Base-by-base conservation (phyloP, 2,797 vertebrate genomes). In the Gymnothorax reevesii region DNA sequence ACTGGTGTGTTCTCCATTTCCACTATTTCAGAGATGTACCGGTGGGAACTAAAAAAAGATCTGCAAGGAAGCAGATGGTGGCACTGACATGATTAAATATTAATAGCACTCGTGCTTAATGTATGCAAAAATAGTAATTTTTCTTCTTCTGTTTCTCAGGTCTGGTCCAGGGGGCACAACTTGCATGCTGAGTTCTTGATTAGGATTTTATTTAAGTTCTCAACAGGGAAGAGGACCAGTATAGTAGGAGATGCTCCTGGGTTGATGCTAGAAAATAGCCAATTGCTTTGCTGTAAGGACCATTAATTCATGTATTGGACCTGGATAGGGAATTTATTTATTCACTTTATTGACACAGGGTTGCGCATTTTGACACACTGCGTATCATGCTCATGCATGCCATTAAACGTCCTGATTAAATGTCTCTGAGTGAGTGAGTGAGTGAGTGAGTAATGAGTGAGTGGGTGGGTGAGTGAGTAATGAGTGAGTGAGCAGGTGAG, bases 111-210 rank as follows among this genome's bases (percentile, higher is more conserved):
- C 12, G 52, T 49, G n/a, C 77, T 80, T 80, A 55, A 80, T 54
- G 22, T 80, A 80, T 80, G 77, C 77, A 80, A 80, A 80, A 55
- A 80, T 80, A n/a, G 52, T 54, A 55, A n/a, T 55, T 77, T 80
- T 80, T 22, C 49, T 80, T 22, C 49, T 80, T 54, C 49, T 9
- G 52, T 77, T 52, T 77, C 73, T 42, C 42, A 52, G 7, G 27
- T 49, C 52, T 54, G 27, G 49, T 80, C 52, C 77, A 12, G 77
- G 77, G 71, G 77, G 20, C 73, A 77, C 15, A 4, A 7, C 55
- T 17, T n/a, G 20, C 77, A 80, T 55, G 77, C 77, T 80, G 77
- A 55, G 49, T 9, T 80, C 52, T 80, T n/a, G 7, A 80, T 54
- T 55, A 54, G 49, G 52, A n/a, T 55, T 7, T 22, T 80, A 55